These are phyloP conservation scores for Drosophila obscura DNA, from an alignment of 1,140 invertebrate genomes.

Conservation along the genomic window DNA sequence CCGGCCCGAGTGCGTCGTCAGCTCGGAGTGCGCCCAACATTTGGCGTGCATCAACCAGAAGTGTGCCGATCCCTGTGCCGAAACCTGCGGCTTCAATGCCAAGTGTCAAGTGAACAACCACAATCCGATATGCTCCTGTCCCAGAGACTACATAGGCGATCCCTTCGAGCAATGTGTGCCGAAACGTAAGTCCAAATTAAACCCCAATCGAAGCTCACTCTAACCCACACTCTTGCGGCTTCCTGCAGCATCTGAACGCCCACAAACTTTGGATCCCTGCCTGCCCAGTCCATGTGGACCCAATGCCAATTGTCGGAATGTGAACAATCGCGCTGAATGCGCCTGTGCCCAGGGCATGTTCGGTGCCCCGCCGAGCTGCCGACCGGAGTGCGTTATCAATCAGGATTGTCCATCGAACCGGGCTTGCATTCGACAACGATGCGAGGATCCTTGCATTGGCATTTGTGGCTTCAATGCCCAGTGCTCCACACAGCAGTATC, in stretches of 20 bases:
- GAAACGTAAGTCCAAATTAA: constrained; percentile 86
- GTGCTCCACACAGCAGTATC: constrained; percentile 90
- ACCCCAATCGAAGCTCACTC: not conserved
- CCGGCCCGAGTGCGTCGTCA: constrained; percentile 91
- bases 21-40: constrained; percentile 89
- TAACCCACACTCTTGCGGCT: not conserved
- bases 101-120: constrained; percentile 92
- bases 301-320: constrained; percentile 90
- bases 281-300: constrained; percentile 92
- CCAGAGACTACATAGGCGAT: constrained; percentile 90
- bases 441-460: constrained; percentile 91
- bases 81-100: constrained; percentile 91
- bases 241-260: constrained; percentile 67
- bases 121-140: constrained; percentile 93
- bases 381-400: constrained; percentile 91
- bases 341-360: constrained; percentile 91
- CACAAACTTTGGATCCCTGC: constrained; percentile 87
- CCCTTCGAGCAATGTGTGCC: constrained; percentile 90
- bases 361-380: constrained; percentile 91
- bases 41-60: constrained; percentile 92
- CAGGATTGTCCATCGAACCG: constrained; percentile 91
- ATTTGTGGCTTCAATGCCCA: constrained; percentile 93
- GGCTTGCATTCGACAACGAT: constrained; percentile 91
- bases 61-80: constrained; percentile 92
- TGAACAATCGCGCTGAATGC: constrained; percentile 89